Evolutionary conservation across 2,888 invertebrate species (phyloP), one percentile per base, ranked within the genome.

Genomic region (Caenorhabditis virilis): DNA sequence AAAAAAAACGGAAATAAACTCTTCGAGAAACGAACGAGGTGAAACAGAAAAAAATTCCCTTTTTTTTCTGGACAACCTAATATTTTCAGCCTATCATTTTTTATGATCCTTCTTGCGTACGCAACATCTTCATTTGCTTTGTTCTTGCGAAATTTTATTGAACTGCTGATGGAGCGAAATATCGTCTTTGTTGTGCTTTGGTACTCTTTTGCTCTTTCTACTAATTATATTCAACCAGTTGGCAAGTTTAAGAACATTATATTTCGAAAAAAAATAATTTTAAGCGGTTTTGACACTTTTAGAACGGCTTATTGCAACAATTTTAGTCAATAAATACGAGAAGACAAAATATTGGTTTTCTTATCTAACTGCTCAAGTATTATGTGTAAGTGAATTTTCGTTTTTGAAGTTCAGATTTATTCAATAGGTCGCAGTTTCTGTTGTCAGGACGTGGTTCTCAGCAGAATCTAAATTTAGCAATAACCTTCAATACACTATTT

Each of bases 151-250:
- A 63, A 63, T 33, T 46, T 58, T 30, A 11, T 51, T 2, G 56
- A 58, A 25, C 46, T 64, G 25, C 50, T 64, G 35, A 43, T 52
- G 43, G 58, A 54, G 22, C 25, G 52, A 11, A 27, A 64, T 13
- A 23, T 53, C 33, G n/a, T 58, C 11, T 64, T 54, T 18, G 43
- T 49, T 13, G 46, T 64, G 23, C 36, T 58, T 3, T 52, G 49
- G 22, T 52, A 53, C 20, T 51, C 57, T 2, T 38, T 56, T 2
- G 13, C 35, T 1, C 38, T 38, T 45, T 52, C 62, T 18, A 52
- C 55, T 39, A 52, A 63, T 36, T 63, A 64, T 45, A 64, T 47
- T 7, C n/a, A n/a, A n/a, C n/a, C n/a, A n/a, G n/a, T n/a, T n/a
- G n/a, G n/a, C n/a, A n/a, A n/a, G n/a, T n/a, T n/a, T n/a, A n/a